Evolutionary conservation across 2,113 vertebrate species (phyloP).

Genomic region (Bostrychus sinensis): DNA sequence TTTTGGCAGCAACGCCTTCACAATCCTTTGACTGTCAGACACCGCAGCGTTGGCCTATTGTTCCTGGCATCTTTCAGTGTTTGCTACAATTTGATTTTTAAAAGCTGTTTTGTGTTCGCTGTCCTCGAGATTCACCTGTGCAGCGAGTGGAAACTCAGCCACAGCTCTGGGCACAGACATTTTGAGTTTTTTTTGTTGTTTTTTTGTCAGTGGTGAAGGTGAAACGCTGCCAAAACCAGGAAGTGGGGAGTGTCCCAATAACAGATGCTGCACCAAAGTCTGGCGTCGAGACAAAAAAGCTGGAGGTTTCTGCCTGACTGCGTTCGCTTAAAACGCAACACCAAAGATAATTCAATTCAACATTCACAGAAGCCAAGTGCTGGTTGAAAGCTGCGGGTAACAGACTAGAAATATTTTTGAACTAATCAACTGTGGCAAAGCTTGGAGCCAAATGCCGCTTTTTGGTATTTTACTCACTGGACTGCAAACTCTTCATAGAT

Average conservation of each 20-base stretch:
- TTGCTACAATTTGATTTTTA: conserved; percentile 8
- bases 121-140: conserved; percentile 1
- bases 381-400: neutral
- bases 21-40: neutral
- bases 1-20: neutral
- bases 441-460: too few species aligned
- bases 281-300: neutral
- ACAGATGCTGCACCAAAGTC: neutral
- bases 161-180: neutral
- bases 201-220: neutral
- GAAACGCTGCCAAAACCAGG: neutral
- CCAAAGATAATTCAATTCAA: conserved; percentile 4
- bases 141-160: neutral
- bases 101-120: conserved; percentile 3
- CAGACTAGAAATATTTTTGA: neutral
- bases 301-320: neutral
- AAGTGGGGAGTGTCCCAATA: neutral
- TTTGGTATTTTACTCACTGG: too few species aligned
- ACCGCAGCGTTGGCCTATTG: neutral
- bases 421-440: neutral
- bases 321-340: neutral
- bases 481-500: too few species aligned
- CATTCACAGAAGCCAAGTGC: neutral
- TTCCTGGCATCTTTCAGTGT: neutral
- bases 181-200: neutral